Conservation (phyloP, 2,797 vertebrate genomes). For the Bovichtus variegatus region DNA sequence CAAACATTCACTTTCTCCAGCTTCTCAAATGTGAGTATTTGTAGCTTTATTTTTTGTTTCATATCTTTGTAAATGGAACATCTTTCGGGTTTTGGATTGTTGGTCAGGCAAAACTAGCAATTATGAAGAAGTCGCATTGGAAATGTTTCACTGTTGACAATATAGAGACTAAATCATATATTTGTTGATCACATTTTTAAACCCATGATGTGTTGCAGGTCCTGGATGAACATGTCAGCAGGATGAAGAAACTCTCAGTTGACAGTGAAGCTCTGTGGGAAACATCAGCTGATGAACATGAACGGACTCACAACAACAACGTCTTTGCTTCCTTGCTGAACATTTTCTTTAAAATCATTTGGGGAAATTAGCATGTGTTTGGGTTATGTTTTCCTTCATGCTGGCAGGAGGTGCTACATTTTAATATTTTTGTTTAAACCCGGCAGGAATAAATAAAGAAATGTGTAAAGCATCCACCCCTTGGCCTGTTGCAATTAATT, state of each 20-base stretch:
- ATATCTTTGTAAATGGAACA: not conserved
- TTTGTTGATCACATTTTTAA: too few species aligned
- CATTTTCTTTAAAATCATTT: conserved; percentile 19
- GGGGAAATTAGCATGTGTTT: conserved; percentile 11
- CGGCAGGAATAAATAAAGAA: conserved; percentile 55
- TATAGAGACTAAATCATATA: not conserved
- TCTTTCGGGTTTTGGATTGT: not conserved
- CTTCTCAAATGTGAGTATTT: not conserved
- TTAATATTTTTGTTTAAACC: conserved; percentile 23
- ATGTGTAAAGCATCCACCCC: conserved; percentile 39
- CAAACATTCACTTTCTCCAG: not conserved
- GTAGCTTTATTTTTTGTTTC: not conserved
- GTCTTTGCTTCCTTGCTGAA: not conserved
- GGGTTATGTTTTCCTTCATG: not conserved
- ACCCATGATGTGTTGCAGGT: too few species aligned
- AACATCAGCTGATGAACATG: not conserved
- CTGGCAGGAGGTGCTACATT: conserved; percentile 18
- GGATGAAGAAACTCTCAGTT: conserved; percentile 15
- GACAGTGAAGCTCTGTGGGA: not conserved
- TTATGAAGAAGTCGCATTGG: not conserved
- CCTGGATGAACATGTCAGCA: conserved; percentile 6
- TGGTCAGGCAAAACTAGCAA: not conserved
- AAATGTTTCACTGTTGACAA: not conserved
- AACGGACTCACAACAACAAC: not conserved
- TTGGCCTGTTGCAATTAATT: conserved; percentile 46